Percentiles rank a stretch among this genome's conserved stretches.
phyloP scores from a whole-genome alignment of 2,797 vertebrate species.

The Acridotheres tristis region DNA sequence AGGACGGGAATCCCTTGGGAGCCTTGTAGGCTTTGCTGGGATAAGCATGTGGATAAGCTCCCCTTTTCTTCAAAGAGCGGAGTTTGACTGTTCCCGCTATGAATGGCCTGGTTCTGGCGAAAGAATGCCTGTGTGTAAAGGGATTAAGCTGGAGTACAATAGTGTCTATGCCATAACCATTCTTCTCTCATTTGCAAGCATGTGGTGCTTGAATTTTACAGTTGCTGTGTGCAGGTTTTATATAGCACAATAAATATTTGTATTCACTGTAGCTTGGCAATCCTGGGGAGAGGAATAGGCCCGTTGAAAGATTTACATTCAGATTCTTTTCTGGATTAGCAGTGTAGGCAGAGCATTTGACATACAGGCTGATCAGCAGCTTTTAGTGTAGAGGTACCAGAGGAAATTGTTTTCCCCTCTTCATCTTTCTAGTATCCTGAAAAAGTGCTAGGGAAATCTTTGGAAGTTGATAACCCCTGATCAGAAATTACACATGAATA shows the following conservation, averaged over 20 bases:
- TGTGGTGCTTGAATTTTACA: neutral
- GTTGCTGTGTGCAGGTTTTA: neutral
- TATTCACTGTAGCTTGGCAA: neutral
- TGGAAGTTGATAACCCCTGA: neutral
- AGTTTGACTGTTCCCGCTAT: fast-evolving
- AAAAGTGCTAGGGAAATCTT: neutral
- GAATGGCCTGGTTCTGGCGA: neutral
- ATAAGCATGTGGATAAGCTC: fast-evolving
- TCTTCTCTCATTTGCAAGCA: neutral
- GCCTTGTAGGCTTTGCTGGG: neutral
- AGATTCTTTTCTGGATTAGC: neutral
- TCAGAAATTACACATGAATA: neutral
- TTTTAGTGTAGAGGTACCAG: neutral
- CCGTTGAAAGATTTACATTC: neutral
- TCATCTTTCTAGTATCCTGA: neutral
- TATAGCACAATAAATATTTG: neutral
- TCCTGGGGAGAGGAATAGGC: neutral
- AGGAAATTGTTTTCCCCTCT: too few relatives aligned
- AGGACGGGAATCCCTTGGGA: fast-evolving
- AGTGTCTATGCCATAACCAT: fast-evolving
- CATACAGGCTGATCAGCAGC: neutral
- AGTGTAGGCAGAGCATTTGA: neutral
- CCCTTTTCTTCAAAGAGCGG: fast-evolving
- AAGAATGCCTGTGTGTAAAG: neutral
- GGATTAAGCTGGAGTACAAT: neutral